Evolutionary conservation across 2,888 invertebrate genomes (phyloP).

Genomic region (Papilio demoleus): DNA sequence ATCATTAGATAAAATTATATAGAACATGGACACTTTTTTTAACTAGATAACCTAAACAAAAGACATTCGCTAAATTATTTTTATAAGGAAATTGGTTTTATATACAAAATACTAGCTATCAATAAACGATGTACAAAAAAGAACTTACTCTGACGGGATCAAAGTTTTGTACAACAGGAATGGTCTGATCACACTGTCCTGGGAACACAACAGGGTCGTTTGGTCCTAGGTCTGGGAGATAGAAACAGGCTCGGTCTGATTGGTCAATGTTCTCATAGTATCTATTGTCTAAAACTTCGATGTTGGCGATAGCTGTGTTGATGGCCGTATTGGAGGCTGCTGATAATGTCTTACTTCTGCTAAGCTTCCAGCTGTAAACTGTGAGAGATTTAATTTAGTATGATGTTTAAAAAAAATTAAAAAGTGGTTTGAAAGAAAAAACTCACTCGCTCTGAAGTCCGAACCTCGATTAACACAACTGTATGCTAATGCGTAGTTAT

Average conservation of each 20-base stretch:
- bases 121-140: neutral
- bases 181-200: constrained; percentile 64
- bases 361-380: constrained; percentile 77
- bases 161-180: constrained; percentile 63
- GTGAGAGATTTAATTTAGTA: constrained; percentile 36
- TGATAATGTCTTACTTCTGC: constrained; percentile 56
- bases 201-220: constrained; percentile 61
- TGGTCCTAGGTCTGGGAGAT: constrained; percentile 59
- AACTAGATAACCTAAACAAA: too few relatives aligned
- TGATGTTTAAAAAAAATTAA: neutral
- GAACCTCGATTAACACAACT: constrained; percentile 78
- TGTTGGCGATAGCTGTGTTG: constrained; percentile 50
- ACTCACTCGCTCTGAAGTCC: constrained; percentile 63
- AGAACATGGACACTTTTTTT: too few relatives aligned
- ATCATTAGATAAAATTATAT: too few relatives aligned
- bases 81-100: neutral
- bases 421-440: constrained; percentile 11
- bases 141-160: constrained; percentile 56
- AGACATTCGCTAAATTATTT: neutral
- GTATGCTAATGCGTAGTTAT: constrained; percentile 83
- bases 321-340: constrained; percentile 52
- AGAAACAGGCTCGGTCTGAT: constrained; percentile 64
- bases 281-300: constrained; percentile 56
- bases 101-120: neutral
- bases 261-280: constrained; percentile 66